Evolutionary conservation across 37 sponge, comb jelly and placozoan species (phyloP).

Genomic region (Ianthella basta): DNA sequence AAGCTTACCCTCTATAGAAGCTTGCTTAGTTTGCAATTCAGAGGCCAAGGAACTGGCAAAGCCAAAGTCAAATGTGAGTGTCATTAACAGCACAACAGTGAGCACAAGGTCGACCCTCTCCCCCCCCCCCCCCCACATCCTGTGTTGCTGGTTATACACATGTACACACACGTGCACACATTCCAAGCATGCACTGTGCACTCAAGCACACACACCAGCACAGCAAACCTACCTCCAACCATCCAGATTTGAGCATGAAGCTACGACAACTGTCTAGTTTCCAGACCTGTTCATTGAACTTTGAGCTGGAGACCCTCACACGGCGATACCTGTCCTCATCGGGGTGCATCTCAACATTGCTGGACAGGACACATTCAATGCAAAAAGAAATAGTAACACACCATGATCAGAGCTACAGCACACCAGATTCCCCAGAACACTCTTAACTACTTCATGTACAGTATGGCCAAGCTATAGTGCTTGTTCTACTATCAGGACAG

Average conservation of each 20-base stretch:
- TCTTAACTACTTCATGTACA: not conserved
- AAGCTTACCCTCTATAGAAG: too few relatives aligned
- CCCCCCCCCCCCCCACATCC: too few relatives aligned
- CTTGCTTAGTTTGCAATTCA: not conserved
- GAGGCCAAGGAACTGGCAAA: not conserved
- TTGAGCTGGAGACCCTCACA: slow-evolving; percentile 55
- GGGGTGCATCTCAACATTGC: slow-evolving; percentile 64
- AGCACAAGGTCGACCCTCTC: too few relatives aligned
- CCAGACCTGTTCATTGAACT: slow-evolving; percentile 66
- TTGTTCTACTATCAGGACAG: not conserved
- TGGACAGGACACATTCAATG: not conserved
- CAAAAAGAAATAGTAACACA: not conserved
- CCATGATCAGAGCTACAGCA: not conserved
- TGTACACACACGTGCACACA: too few relatives aligned
- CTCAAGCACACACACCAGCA: too few relatives aligned
- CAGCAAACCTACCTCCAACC: slow-evolving; percentile 69
- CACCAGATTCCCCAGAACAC: not conserved
- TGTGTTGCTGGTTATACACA: too few relatives aligned
- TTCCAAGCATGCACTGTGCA: too few relatives aligned
- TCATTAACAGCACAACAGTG: too few relatives aligned
- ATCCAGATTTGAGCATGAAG: slow-evolving; percentile 67
- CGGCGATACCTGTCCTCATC: slow-evolving; percentile 66
- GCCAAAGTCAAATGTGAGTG: not conserved
- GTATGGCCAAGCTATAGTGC: not conserved
- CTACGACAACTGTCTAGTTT: slow-evolving; percentile 29